These are phyloP conservation scores for Mastomys coucha DNA, from an alignment of 2,113 vertebrate species.

Conservation along the genomic window DNA sequence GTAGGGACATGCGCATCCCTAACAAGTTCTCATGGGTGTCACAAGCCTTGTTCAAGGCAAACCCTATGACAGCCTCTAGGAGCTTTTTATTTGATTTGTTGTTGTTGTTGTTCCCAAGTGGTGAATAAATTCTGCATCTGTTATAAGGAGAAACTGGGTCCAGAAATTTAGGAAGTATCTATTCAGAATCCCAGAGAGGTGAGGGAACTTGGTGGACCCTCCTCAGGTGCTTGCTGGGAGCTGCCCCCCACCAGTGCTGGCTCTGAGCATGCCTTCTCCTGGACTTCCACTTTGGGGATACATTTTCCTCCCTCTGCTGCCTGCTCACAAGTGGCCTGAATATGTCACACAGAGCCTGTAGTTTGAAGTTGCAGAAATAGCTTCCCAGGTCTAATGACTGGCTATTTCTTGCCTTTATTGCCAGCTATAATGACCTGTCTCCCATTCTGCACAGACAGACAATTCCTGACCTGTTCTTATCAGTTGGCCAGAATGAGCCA, in stretches of 20 bases:
- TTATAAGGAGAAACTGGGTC: background rate
- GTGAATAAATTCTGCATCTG: background rate
- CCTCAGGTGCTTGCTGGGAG: background rate
- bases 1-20: background rate
- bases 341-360: slow-evolving; percentile 11
- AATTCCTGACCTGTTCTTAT: slow-evolving; percentile 64
- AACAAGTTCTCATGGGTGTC: background rate
- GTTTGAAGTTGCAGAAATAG: slow-evolving; percentile 58
- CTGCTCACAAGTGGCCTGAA: slow-evolving; percentile 16
- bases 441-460: background rate
- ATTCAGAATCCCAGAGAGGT: background rate
- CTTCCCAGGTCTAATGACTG: slow-evolving; percentile 30
- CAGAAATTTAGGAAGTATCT: background rate
- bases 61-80: background rate
- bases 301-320: background rate
- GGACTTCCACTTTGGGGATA: background rate
- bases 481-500: background rate
- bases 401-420: slow-evolving; percentile 63
- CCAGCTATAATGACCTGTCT: slow-evolving; percentile 54
- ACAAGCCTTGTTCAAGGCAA: background rate
- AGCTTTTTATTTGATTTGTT: background rate
- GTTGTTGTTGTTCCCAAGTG: background rate
- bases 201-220: background rate
- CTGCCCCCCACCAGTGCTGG: background rate
- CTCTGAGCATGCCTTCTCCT: background rate